Evolutionary conservation across 2,888 invertebrate species (phyloP).

Genomic region (Harpalus rufipes): DNA sequence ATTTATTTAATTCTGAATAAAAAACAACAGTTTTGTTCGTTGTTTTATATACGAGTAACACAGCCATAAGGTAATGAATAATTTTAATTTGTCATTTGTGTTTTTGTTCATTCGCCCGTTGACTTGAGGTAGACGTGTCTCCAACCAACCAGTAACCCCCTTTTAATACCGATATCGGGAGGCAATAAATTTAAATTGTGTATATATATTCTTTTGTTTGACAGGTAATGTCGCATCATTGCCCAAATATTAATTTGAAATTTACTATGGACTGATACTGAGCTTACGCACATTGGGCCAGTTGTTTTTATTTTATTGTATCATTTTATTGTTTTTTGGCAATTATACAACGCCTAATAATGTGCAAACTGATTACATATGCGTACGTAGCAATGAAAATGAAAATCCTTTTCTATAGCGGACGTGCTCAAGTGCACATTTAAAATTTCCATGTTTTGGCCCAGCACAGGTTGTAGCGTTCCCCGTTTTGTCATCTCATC

Average conservation of each 20-base stretch:
- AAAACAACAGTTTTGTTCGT: conserved; percentile 5
- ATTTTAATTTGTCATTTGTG: not conserved
- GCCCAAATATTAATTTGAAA: conserved; percentile 40
- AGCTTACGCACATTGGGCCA: conserved; percentile 26
- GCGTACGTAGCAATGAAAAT: not conserved
- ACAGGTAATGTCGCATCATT: conserved; percentile 50
- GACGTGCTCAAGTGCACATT: conserved; percentile 11
- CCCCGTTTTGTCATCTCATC: conserved; percentile 40
- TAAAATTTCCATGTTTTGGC: not conserved
- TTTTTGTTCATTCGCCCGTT: conserved; percentile 39
- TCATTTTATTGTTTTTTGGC: conserved; percentile 27
- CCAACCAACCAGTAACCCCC: conserved; percentile 25
- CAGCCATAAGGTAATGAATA: conserved; percentile 15
- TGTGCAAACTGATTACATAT: conserved; percentile 5
- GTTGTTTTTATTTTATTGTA: conserved; percentile 33
- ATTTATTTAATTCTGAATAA: conserved; percentile 9
- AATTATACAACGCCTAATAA: conserved; percentile 21
- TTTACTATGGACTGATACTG: conserved; percentile 30
- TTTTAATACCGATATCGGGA: not conserved
- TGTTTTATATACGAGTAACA: not conserved
- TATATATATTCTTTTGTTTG: conserved; percentile 27
- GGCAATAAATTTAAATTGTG: conserved; percentile 28
- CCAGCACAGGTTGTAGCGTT: conserved; percentile 42
- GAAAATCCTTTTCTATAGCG: conserved; percentile 14
- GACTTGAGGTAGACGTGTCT: conserved; percentile 31